Evolutionary conservation across 2,797 vertebrate species (phyloP).

Genomic region (Chloroceryle amazona): DNA sequence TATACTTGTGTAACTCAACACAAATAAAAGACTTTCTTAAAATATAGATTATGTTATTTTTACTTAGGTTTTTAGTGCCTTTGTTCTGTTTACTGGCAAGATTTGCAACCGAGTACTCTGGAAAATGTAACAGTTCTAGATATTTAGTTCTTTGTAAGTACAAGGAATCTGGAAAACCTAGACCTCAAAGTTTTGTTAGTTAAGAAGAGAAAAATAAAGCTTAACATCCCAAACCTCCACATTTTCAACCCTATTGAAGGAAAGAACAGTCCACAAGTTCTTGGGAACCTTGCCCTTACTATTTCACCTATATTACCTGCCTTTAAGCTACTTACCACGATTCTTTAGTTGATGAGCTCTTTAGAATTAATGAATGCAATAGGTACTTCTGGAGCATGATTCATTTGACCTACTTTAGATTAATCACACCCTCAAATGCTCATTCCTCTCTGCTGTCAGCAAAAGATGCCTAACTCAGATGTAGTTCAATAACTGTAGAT

Average conservation of each 20-base stretch:
- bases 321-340: neutral
- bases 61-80: neutral
- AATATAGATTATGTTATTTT: neutral
- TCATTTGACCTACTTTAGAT: constrained; percentile 9
- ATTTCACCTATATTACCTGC: neutral
- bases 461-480: neutral
- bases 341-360: neutral
- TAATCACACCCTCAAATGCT: neutral
- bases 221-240: neutral
- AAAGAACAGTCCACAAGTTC: neutral
- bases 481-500: neutral
- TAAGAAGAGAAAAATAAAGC: neutral
- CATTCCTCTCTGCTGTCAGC: neutral
- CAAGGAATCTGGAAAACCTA: neutral
- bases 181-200: neutral
- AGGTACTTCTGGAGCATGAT: neutral
- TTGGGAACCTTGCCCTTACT: neutral
- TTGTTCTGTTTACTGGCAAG: neutral
- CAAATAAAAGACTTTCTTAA: neutral
- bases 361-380: neutral
- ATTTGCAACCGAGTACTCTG: neutral
- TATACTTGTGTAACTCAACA: neutral
- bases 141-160: neutral
- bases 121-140: neutral
- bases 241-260: neutral